Base-by-base conservation (phyloP, 2,797 vertebrate genomes). In the Propithecus perrieri region DNA sequence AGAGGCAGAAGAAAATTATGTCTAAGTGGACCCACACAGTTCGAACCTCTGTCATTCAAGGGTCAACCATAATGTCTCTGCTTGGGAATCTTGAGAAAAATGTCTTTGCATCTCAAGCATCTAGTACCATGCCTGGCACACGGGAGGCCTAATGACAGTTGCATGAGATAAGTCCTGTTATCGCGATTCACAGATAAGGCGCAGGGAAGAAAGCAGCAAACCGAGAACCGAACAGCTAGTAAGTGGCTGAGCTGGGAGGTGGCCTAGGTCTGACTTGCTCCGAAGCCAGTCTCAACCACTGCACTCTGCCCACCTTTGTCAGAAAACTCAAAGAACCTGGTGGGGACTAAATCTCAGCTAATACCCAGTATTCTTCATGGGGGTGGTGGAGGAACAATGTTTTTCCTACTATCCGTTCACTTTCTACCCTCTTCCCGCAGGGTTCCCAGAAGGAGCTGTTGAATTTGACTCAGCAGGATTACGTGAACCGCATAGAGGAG, bases 391-490 rank as follows among this genome's bases (percentile, higher is more conserved):
- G 14, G 14, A 8, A 1, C 20, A 5, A 0, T 41, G 0, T 55
- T 84, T 98, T 84, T 96, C 28, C 91, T 96, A 91, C 53, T 94
- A 87, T 96, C 67, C 12, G 33, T 20, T 18, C 1, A 46, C 24
- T 57, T 75, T 87, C 59, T 61, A 1, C 75, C 72, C 91, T 94
- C 43, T 76, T 3, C n/a, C 80, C 41, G 63, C 97, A 99, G 99
- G 99, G 99, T 4, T 99, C 99, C 57, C 99, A 99, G 96, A 99
- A 99, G 84, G 99, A 99, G 98, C 98, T 99, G 91, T 91, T 99
- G 97, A 99, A 99, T 98, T 99, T 99, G 95, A 99, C 99, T 96
- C 99, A 99, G 97, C 99, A 99, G 98, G 99, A 99, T 81, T 99
- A 99, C 2, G 99, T 99, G 92, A 99, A 99, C 98, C 99, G 99